A percentile compares a stretch with the other conserved stretches of the same genome.
These are phyloP conservation scores for Neostethus bicornis DNA, from an alignment of 2,797 vertebrate genomes.

Conservation along the genomic window DNA sequence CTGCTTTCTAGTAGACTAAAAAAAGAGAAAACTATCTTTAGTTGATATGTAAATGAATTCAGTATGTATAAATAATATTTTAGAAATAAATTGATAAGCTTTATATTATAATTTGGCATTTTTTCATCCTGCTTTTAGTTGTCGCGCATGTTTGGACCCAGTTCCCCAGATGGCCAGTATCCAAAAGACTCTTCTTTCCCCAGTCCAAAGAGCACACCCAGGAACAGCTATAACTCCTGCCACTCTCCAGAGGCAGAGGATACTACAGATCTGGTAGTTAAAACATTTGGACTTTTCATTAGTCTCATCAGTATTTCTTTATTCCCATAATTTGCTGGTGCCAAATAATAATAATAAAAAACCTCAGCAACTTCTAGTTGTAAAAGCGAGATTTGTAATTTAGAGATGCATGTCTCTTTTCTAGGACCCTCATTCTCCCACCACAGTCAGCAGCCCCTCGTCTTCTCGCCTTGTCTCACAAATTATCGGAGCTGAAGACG, in stretches of 20 bases:
- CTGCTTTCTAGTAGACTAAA: constrained; percentile 1
- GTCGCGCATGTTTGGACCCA: constrained; percentile 59
- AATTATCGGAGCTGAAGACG: constrained; percentile 95
- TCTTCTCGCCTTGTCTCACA: constrained; percentile 78
- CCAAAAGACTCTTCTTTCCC: constrained; percentile 68
- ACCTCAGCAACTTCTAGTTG: neutral
- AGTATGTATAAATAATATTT: neutral
- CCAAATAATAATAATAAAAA: neutral
- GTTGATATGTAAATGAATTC: too few species aligned
- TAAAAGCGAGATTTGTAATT: neutral
- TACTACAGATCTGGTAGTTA: constrained; percentile 74
- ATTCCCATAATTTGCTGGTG: neutral
- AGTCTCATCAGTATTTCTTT: neutral
- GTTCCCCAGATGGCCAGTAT: constrained; percentile 66
- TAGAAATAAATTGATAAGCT: neutral
- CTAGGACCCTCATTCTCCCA: constrained; percentile 86
- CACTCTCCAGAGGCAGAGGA: constrained; percentile 79
- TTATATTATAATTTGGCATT: neutral
- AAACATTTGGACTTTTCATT: neutral
- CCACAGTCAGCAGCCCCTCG: constrained; percentile 81
- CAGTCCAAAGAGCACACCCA: constrained; percentile 79
- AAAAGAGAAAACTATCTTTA: neutral
- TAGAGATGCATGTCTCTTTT: constrained; percentile 8
- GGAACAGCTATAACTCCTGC: constrained; percentile 80
- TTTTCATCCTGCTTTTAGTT: constrained; percentile 54